Evolutionary conservation across 1,140 invertebrate species (phyloP), one percentile per base, ranked within the genome.

Genomic region (Dendroctonus valens): DNA sequence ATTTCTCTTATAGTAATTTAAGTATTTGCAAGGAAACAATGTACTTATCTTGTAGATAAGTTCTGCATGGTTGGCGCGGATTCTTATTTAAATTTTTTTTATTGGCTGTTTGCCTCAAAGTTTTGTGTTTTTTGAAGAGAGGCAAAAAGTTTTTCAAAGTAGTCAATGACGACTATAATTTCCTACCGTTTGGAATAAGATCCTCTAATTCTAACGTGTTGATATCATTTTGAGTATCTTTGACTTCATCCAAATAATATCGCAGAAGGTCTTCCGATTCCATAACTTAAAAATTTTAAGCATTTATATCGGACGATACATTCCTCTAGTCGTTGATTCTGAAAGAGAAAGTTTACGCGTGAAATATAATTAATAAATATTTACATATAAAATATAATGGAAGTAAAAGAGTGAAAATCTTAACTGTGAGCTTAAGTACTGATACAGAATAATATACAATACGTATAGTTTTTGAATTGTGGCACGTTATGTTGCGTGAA

Each of bases 181-280:
- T 26, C 69, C 69, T 69, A 76, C 75, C 74, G 65, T 76, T 72
- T 15, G 71, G 66, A n/a, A 75, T 65, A 15, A 64, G 67, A 39
- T 72, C 64, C 51, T 77, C 74, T 48, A 75, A 73, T 42, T 72
- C 74, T 65, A 72, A 62, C 59, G 68, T 70, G 7, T 72, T 68
- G 58, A 69, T 71, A 48, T 71, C 71, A 67, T 73, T 62, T 12
- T 75, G 73, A 67, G 71, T 70, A 68, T 77, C 71, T 41, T 75
- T 75, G 15, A 75, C 75, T 73, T 77, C 75, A 62, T 69, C 67
- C 51, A 75, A 68, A 67, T 75, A 76, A 59, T 75, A 73, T 49
- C 69, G 63, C 12, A 75, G 61, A 15, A 69, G 69, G 53, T 76
- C 74, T 67, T 73, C 72, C 6, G 72, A 72, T 73, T 73, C 72